These are phyloP conservation scores for Phalanger gymnotis DNA, from an alignment of 2,797 vertebrate genomes.

Conservation along the genomic window DNA sequence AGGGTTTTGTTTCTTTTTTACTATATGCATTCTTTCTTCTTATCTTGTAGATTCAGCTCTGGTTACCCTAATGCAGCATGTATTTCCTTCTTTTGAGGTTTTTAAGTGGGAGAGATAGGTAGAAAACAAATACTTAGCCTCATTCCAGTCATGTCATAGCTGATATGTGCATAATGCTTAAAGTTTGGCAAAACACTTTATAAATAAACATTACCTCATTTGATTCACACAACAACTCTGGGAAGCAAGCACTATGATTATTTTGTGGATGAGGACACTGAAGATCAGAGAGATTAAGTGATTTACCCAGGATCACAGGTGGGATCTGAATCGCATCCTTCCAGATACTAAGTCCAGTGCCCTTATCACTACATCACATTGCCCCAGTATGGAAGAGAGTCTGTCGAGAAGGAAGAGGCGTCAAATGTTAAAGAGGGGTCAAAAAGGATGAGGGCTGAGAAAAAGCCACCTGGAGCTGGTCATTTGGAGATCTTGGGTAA, in stretches of 20 bases:
- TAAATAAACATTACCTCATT: not conserved
- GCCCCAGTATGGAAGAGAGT: not conserved
- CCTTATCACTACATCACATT: not conserved
- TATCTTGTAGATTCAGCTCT: not conserved
- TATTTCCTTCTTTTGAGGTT: slow-evolving; percentile 1
- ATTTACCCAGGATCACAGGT: not conserved
- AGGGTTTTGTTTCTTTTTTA: not conserved
- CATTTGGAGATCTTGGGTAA: not conserved
- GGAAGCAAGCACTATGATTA: not conserved
- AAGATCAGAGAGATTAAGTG: not conserved
- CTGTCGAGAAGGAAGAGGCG: not conserved
- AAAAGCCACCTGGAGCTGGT: not conserved
- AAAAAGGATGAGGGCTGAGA: not conserved
- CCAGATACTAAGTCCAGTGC: not conserved
- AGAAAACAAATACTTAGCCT: not conserved
- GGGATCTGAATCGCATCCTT: not conserved
- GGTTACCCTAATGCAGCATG: not conserved
- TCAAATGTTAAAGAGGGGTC: not conserved
- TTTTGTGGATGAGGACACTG: not conserved
- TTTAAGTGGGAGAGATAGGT: not conserved
- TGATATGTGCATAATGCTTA: not conserved
- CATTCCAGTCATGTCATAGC: not conserved
- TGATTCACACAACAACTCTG: not conserved
- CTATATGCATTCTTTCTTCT: not conserved
- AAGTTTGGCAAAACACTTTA: not conserved